Evolutionary conservation across 2,797 vertebrate genomes (phyloP), one percentile per base, ranked within the genome.

Genomic region (Sebastes minor): DNA sequence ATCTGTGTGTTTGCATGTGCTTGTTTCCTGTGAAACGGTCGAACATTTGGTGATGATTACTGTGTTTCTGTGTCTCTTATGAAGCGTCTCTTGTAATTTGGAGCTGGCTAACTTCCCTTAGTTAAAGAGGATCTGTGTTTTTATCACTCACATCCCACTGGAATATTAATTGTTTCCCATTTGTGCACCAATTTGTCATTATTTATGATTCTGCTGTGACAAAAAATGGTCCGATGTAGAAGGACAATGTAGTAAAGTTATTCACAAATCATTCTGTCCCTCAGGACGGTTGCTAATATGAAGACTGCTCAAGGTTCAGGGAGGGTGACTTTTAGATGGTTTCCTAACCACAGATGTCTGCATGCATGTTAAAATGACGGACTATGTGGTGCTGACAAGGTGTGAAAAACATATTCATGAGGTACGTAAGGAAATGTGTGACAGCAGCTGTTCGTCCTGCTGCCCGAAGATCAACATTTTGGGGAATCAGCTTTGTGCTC

Each of bases 141-240:
- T 78, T 61, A 74, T 76, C 59, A 35, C 63, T 74, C 42, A 35
- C 20, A 14, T 63, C 32, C 49, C 30, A 0, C 62, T 23, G 55
- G 35, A 78, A 66, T 60, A 81, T 75, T 55, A 80, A 83, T 60
- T 3, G 8, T 49, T 55, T 75, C 66, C 73, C 74, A 38, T 68
- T 28, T 35, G 68, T 68, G 59, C 27, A 53, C 52, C 1, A 1
- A 38, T 71, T 61, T 63, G 53, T 76, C 71, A n/a, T 73, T 71
- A 76, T 86, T 85, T 81, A 63, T 68, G 6, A 42, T 78, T 82
- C 25, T 70, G 52, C 62, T 71, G 25, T 77, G 76, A 71, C 52
- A 33, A 11, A 16, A 57, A 32, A 70, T n/a, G 20, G 25, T 49
- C 23, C 6, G 1, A 18, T 57, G 49, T 33, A 33, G 30, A 53